Evolutionary conservation across 1,140 invertebrate species (phyloP).

Genomic region (Drusus annulatus): DNA sequence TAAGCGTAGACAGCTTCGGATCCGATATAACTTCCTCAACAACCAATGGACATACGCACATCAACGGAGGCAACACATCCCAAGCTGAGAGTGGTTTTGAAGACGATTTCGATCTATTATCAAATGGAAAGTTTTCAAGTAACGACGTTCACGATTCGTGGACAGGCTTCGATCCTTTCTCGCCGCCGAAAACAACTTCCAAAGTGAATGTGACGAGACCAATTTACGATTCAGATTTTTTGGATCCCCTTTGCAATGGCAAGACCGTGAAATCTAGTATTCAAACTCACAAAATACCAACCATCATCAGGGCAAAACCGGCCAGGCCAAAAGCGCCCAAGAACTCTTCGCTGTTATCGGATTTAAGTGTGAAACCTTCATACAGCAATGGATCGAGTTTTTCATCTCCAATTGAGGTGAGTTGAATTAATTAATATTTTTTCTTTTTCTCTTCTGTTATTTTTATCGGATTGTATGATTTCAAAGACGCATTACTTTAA

Average conservation of each 20-base stretch:
- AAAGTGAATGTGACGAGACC: conserved; percentile 55
- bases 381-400: conserved; percentile 6
- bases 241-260: conserved; percentile 67
- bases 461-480: neutral
- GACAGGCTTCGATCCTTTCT: conserved; percentile 67
- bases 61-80: conserved; percentile 78
- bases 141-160: conserved; percentile 70
- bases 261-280: conserved; percentile 63
- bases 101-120: conserved; percentile 81
- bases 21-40: conserved; percentile 79
- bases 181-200: conserved; percentile 61
- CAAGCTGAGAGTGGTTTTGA: conserved; percentile 83
- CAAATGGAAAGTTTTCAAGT: conserved; percentile 67
- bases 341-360: conserved; percentile 41
- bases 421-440: neutral
- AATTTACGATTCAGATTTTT: conserved; percentile 63
- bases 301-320: conserved; percentile 80
- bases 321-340: conserved; percentile 82
- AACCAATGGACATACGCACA: conserved; percentile 68
- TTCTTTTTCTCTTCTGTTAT: too few species aligned
- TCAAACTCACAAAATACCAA: conserved; percentile 73
- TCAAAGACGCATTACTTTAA: neutral
- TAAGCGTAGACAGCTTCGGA: conserved; percentile 82
- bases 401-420: conserved; percentile 26
- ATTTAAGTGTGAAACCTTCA: conserved; percentile 10